Evolutionary conservation across 2,113 vertebrate genomes (phyloP).

Genomic region (Rhodinocichla rosea): DNA sequence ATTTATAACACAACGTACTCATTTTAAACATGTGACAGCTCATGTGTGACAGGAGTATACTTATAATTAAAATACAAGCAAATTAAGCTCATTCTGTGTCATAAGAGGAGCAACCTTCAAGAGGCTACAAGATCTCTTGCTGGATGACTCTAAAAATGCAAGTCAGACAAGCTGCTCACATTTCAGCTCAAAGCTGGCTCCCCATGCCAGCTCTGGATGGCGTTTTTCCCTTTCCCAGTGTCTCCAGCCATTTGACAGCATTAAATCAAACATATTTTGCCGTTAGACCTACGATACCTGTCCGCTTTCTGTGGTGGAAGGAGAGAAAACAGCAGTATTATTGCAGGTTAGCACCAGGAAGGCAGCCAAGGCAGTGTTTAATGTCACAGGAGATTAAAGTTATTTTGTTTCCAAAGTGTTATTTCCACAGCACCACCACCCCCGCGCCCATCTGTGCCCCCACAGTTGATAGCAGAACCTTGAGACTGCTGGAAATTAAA

Average conservation of each 20-base stretch:
- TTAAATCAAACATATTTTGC: constrained; percentile 23
- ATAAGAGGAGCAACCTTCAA: neutral
- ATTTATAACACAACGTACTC: neutral
- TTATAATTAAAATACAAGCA: neutral
- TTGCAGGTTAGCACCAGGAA: constrained; percentile 47
- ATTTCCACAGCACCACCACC: constrained; percentile 45
- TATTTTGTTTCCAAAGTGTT: constrained; percentile 49
- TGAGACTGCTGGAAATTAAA: constrained; percentile 35
- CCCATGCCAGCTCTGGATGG: neutral
- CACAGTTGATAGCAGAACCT: neutral
- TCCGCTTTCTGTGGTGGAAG: neutral
- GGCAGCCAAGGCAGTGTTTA: constrained; percentile 35
- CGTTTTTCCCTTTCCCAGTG: neutral
- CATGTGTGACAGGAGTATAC: neutral
- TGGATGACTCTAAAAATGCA: constrained; percentile 42
- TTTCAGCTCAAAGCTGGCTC: constrained; percentile 35
- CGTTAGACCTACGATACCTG: neutral
- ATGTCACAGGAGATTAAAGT: constrained; percentile 56
- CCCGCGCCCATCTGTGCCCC: constrained; percentile 24
- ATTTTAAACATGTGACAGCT: neutral
- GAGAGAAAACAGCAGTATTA: constrained; percentile 34
- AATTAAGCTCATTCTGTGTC: neutral
- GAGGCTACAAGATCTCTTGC: neutral
- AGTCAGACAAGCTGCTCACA: constrained; percentile 53
- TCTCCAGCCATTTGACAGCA: constrained; percentile 30